These are phyloP conservation scores for Monodelphis domestica DNA, from an alignment of 2,797 vertebrate genomes.

Conservation along the genomic window DNA sequence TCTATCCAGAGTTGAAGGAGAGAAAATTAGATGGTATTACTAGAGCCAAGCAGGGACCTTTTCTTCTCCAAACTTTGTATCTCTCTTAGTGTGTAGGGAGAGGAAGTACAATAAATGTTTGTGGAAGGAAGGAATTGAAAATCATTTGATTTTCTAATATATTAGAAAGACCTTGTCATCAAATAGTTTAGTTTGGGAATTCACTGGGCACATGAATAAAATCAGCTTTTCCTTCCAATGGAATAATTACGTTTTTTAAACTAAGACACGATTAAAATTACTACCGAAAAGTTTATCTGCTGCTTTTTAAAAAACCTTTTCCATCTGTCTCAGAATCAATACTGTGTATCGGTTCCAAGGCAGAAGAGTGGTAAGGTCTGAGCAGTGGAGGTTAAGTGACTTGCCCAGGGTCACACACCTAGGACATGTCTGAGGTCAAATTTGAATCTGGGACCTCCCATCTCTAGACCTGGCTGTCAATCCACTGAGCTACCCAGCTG, in stretches of 20 bases:
- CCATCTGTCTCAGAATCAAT: no score
- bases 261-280: no score
- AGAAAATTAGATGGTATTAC: neutral
- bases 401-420: no score
- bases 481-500: no score
- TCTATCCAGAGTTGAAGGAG: neutral
- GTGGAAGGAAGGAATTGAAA: neutral
- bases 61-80: neutral
- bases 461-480: no score
- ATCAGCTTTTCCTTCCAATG: neutral
- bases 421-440: no score
- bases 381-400: no score
- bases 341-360: no score
- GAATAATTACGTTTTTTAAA: slow-evolving; percentile 12
- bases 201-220: slow-evolving; percentile 21
- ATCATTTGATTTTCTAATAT: neutral
- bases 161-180: neutral
- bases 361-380: no score
- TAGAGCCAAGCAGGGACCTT: neutral
- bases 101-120: neutral
- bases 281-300: neutral
- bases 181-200: slow-evolving; percentile 12
- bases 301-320: neutral
- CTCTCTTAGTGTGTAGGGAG: neutral
- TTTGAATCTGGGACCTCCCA: no score